Evolutionary conservation across 1,140 invertebrate species (phyloP).

Genomic region (Drosophila melanogaster): DNA sequence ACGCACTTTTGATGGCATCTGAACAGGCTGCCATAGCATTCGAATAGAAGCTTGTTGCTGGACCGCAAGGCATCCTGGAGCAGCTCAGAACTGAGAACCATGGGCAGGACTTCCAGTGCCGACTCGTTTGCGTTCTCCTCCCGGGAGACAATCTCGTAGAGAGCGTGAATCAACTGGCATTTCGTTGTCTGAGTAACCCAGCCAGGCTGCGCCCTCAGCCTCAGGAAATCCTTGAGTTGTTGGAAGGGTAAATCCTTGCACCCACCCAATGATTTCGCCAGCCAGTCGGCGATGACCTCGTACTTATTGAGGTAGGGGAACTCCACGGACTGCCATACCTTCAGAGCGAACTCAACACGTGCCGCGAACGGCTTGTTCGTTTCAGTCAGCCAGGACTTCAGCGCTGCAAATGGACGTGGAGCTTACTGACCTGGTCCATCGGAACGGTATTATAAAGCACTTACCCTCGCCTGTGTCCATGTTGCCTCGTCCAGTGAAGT

Average conservation of each 20-base stretch:
- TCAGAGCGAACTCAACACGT: slow-evolving; percentile 72
- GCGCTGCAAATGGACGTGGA: slow-evolving; percentile 33
- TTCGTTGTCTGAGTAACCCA: slow-evolving; percentile 52
- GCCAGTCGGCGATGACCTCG: slow-evolving; percentile 70
- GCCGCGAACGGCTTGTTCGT: slow-evolving; percentile 42
- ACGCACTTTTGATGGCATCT: slow-evolving; percentile 56
- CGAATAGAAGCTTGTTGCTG: slow-evolving; percentile 44
- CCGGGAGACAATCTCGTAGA: slow-evolving; percentile 10
- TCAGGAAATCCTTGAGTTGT: slow-evolving; percentile 57
- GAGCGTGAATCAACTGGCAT: slow-evolving; percentile 22
- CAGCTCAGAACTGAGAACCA: slow-evolving; percentile 54
- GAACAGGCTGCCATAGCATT: slow-evolving; percentile 52
- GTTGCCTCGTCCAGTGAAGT: slow-evolving; percentile 12
- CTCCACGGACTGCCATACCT: slow-evolving; percentile 76
- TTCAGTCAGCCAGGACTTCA: slow-evolving; percentile 63
- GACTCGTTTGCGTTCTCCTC: not conserved
- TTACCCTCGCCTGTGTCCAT: slow-evolving; percentile 69
- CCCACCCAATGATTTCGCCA: slow-evolving; percentile 20
- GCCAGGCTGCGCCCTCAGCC: slow-evolving; percentile 62
- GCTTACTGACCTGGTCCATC: not conserved
- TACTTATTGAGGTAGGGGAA: slow-evolving; percentile 73
- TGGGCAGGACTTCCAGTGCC: slow-evolving; percentile 37
- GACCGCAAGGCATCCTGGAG: slow-evolving; percentile 67
- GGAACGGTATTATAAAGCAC: not conserved
- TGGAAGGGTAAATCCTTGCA: slow-evolving; percentile 19